A percentile compares a stretch with the other conserved stretches of the same genome.
These are phyloP conservation scores for Anisognathus igniventris DNA, from an alignment of 2,797 vertebrate genomes.

Conservation along the genomic window DNA sequence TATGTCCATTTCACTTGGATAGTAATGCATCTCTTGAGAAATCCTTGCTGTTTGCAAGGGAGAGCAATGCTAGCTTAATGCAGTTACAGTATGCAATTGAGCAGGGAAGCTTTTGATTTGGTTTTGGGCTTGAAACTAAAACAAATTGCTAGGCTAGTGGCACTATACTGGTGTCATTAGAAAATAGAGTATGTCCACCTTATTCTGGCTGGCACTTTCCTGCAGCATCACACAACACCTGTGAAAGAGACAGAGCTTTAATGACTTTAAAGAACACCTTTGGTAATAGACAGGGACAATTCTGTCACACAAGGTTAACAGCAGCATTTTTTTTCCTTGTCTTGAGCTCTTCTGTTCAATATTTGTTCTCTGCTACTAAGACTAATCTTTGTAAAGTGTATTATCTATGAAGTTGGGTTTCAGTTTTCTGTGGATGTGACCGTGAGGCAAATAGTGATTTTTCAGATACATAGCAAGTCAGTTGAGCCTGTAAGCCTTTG, in stretches of 20 bases:
- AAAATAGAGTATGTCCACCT: neutral
- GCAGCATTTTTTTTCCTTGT: neutral
- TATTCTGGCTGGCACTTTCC: neutral
- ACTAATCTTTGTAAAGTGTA: neutral
- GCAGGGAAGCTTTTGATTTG: neutral
- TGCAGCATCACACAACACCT: neutral
- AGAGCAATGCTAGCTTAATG: neutral
- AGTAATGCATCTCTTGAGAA: neutral
- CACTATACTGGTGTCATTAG: neutral
- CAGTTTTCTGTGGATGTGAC: neutral
- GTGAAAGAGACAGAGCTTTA: neutral
- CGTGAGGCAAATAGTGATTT: neutral
- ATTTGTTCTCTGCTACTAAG: neutral
- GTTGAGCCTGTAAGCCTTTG: neutral
- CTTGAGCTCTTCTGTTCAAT: neutral
- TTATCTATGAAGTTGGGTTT: neutral
- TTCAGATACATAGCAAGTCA: neutral
- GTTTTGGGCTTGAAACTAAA: neutral
- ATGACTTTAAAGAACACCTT: neutral
- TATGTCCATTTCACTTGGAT: neutral
- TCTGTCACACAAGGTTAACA: neutral
- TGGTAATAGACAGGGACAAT: neutral
- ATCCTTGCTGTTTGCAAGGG: neutral
- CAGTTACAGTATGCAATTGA: neutral
- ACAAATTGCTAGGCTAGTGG: neutral